Base-by-base conservation (phyloP, 2,888 invertebrate species). In the Drosophila sordidula region DNA sequence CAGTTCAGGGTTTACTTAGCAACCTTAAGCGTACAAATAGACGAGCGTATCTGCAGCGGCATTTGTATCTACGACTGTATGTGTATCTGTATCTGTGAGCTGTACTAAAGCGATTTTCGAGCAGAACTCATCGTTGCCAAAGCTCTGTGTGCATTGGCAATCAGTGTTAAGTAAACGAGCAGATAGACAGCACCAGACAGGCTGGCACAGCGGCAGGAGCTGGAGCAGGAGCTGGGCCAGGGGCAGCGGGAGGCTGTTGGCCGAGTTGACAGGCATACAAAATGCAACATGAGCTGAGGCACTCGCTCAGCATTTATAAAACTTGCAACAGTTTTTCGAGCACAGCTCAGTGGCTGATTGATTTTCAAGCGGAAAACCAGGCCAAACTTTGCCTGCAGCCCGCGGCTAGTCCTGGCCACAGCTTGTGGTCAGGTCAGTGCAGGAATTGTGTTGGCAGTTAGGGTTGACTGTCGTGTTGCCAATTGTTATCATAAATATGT, bases 101-200 rank as follows among this genome's bases (percentile, higher is more conserved):
- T 12, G 34, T 8, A 29, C 42, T 59, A 36, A 44, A 72, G 50
- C 54, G 63, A 54, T 51, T 69, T 52, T 32, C 14, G 12, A 56
- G 75, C 46, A 38, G 64, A 63, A 67, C 74, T 74, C 51, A 58
- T 64, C 73, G 71, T 70, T 72, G 74, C 68, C 77, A 51, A 80
- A 79, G 80, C 75, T 81, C 72, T 80, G 80, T 83, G 78, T 83
- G 82, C 85, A 80, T 83, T 82, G 74, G 78, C 85, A 83, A 83
- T 83, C 83, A 83, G 83, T 82, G 83, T 82, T 83, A 85, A 84
- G 82, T 85, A 83, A 82, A 83, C 85, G 80, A 84, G 66, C 64
- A 71, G 65, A 68, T 50, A 58, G 63, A 55, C 44, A 61, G 54
- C 14, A 70, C 34, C 32, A 34, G 36, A 16, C 47, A 54, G 58